Conservation (phyloP, 2,113 vertebrate genomes). For the Notechis scutatus region DNA sequence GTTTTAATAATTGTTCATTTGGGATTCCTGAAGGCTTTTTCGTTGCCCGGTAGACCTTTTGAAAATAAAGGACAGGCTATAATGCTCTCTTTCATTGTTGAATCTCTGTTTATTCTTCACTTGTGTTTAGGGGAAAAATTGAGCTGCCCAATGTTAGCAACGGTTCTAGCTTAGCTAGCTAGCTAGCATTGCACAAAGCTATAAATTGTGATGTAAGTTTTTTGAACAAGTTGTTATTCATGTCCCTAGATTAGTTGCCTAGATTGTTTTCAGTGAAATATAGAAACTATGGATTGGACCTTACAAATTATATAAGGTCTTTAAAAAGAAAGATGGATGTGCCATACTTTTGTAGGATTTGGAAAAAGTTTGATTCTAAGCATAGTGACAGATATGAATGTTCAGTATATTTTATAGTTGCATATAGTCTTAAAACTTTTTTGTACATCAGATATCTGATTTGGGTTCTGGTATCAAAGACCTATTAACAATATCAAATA, state of each 20-base stretch:
- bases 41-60: not conserved
- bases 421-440: accelerated
- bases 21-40: not conserved
- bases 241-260: not conserved
- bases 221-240: not conserved
- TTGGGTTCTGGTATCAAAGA: not conserved
- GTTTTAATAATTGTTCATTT: not conserved
- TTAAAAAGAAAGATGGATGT: constrained; percentile 34
- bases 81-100: not conserved
- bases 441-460: not conserved
- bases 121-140: not conserved
- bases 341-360: not conserved
- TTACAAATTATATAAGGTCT: constrained; percentile 34
- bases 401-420: not conserved
- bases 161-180: not conserved
- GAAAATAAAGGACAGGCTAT: not conserved
- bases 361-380: not conserved
- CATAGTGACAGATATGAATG: not conserved
- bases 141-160: not conserved
- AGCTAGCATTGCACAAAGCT: not conserved
- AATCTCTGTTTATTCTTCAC: not conserved
- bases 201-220: constrained; percentile 17
- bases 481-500: too few species aligned
- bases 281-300: constrained; percentile 26
- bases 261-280: not conserved